These are phyloP conservation scores for Dynastes grantii DNA, from an alignment of 2,888 invertebrate genomes.

Conservation along the genomic window DNA sequence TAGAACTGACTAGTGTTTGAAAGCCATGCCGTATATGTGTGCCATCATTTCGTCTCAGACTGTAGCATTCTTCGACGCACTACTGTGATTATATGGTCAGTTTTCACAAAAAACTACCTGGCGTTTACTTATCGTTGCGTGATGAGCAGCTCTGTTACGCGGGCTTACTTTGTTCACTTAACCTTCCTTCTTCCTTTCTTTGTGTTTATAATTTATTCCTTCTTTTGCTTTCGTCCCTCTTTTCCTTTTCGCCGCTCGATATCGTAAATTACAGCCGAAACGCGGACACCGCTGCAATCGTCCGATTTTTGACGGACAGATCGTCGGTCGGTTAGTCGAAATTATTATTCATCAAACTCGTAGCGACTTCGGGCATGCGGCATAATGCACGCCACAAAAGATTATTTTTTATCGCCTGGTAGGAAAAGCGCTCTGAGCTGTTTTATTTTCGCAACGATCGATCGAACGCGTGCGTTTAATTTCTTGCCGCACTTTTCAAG, in stretches of 20 bases:
- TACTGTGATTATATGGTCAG: slow-evolving; percentile 54
- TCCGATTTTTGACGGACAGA: slow-evolving; percentile 23
- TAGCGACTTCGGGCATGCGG: slow-evolving; percentile 6
- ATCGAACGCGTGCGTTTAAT: slow-evolving; percentile 26
- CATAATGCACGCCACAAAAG: not conserved
- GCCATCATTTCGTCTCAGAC: not conserved
- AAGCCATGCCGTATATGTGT: too few species aligned
- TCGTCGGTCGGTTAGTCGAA: not conserved
- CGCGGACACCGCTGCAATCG: not conserved
- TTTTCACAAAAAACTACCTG: slow-evolving; percentile 48
- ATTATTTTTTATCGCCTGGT: not conserved
- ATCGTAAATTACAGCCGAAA: slow-evolving; percentile 34
- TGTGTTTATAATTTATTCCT: not conserved
- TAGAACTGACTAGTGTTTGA: too few species aligned
- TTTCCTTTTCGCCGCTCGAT: not conserved
- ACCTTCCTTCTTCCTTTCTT: not conserved
- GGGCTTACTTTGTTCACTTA: not conserved
- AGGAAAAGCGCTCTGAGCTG: not conserved
- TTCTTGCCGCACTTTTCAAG: not conserved
- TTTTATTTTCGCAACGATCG: not conserved
- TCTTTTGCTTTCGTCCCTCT: not conserved
- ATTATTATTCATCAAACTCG: slow-evolving; percentile 29
- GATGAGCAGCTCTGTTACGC: slow-evolving; percentile 10
- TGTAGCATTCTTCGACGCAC: slow-evolving; percentile 5
- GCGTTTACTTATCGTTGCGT: slow-evolving; percentile 46